Evolutionary conservation across 2,888 invertebrate genomes (phyloP).

Genomic region (Ectemnius lituratus): DNA sequence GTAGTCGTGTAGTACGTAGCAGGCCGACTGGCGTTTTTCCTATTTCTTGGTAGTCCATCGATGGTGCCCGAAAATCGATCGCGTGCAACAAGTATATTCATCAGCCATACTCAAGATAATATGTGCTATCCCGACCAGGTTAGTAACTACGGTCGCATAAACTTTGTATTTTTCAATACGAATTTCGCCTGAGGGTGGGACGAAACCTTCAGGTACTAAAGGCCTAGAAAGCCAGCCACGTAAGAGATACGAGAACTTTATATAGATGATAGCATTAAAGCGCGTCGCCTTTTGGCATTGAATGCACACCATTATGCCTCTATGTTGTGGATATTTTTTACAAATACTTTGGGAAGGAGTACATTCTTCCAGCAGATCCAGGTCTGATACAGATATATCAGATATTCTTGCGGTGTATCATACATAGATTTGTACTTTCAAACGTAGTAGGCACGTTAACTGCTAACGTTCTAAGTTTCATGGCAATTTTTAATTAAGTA

Average conservation of each 20-base stretch:
- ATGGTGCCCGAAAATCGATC: slow-evolving; percentile 40
- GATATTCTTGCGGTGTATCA: slow-evolving; percentile 53
- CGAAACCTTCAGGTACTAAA: slow-evolving; percentile 55
- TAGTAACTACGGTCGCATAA: slow-evolving; percentile 38
- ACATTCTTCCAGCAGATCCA: slow-evolving; percentile 40
- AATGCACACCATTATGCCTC: slow-evolving; percentile 54
- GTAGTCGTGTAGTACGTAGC: too few species aligned
- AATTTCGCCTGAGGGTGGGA: slow-evolving; percentile 44
- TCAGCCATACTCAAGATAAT: slow-evolving; percentile 47
- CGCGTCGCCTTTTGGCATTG: slow-evolving; percentile 61
- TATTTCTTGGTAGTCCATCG: slow-evolving; percentile 50
- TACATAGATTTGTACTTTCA: slow-evolving; percentile 49
- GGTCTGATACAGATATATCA: slow-evolving; percentile 45
- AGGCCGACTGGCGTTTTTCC: slow-evolving; percentile 20
- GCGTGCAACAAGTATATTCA: slow-evolving; percentile 39
- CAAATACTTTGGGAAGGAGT: slow-evolving; percentile 41
- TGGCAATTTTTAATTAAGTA: slow-evolving; percentile 38
- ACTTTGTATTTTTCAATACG: slow-evolving; percentile 62
- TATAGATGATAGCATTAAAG: slow-evolving; percentile 56
- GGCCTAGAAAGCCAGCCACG: slow-evolving; percentile 60
- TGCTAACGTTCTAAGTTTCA: slow-evolving; percentile 31
- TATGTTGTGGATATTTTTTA: slow-evolving; percentile 55
- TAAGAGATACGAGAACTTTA: slow-evolving; percentile 53
- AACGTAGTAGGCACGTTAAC: slow-evolving; percentile 38
- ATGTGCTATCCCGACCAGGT: slow-evolving; percentile 36